Percentiles rank a stretch among this genome's conserved stretches.
These are phyloP conservation scores for Tachina lurida DNA, from an alignment of 2,888 invertebrate species.

Conservation along the genomic window DNA sequence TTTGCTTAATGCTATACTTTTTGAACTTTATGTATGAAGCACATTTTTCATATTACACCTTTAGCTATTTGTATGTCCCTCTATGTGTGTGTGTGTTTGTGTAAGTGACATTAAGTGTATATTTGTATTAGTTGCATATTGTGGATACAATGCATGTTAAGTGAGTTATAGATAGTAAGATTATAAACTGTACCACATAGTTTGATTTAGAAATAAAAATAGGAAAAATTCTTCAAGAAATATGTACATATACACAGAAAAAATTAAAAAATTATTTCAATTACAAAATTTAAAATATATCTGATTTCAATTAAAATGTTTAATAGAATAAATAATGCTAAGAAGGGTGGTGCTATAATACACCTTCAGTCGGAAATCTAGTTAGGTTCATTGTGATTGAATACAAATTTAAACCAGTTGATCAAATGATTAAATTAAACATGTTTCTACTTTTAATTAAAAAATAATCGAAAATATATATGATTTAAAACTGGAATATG, in stretches of 20 bases:
- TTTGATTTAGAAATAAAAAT: slow-evolving; percentile 25
- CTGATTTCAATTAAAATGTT: too few species aligned
- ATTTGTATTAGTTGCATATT: slow-evolving; percentile 57
- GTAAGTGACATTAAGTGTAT: slow-evolving; percentile 43
- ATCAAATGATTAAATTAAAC: too few species aligned
- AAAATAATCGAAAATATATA: too few species aligned
- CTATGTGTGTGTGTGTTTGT: background rate
- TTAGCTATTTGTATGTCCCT: background rate
- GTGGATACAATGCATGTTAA: slow-evolving; percentile 59
- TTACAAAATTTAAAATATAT: too few species aligned
- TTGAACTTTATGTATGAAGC: slow-evolving; percentile 64
- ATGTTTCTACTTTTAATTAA: too few species aligned
- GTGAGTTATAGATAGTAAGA: slow-evolving; percentile 64
- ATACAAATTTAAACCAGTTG: too few species aligned
- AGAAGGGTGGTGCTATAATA: too few species aligned
- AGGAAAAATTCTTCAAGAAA: background rate
- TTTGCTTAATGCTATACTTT: slow-evolving; percentile 69
- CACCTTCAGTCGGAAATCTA: too few species aligned
- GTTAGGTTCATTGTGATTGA: too few species aligned
- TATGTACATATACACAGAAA: too few species aligned
- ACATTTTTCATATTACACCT: slow-evolving; percentile 41
- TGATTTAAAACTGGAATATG: too few species aligned
- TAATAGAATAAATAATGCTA: too few species aligned
- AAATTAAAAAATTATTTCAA: background rate
- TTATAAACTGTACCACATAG: slow-evolving; percentile 60